phyloP scores from a whole-genome alignment of 1,140 invertebrate species.

The Pseudachorutes palmiensis region DNA sequence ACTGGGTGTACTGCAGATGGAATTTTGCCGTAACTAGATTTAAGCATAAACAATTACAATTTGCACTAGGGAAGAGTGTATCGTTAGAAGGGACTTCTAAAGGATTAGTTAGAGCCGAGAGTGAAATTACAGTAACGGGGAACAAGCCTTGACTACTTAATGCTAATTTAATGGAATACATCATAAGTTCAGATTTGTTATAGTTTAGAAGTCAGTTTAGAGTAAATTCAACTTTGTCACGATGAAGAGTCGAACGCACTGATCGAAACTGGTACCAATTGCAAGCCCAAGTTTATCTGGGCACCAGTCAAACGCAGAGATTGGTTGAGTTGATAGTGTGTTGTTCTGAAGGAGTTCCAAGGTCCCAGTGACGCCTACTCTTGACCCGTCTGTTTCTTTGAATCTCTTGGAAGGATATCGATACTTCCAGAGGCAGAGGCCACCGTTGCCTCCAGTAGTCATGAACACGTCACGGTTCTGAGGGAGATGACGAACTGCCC shows the following conservation, averaged over 20 bases:
- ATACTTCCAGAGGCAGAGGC: constrained; percentile 89
- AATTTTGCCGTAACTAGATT: constrained; percentile 27
- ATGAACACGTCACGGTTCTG: constrained; percentile 92
- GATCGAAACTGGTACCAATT: constrained; percentile 85
- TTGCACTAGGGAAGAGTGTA: constrained; percentile 15
- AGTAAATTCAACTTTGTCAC: constrained; percentile 75
- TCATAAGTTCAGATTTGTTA: neutral
- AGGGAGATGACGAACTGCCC: constrained; percentile 76
- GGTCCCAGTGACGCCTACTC: constrained; percentile 65
- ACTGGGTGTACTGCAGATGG: constrained; percentile 44
- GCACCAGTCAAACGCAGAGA: constrained; percentile 85
- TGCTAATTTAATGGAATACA: neutral
- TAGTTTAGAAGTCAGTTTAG: constrained; percentile 20
- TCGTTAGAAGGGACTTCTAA: neutral
- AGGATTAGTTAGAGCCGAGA: too few species aligned
- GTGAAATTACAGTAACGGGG: too few species aligned
- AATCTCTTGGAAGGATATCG: constrained; percentile 73
- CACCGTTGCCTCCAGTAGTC: constrained; percentile 79
- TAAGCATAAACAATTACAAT: constrained; percentile 25
- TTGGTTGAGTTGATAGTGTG: constrained; percentile 75
- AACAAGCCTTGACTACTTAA: too few species aligned
- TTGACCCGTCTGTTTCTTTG: constrained; percentile 56
- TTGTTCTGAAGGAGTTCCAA: constrained; percentile 68
- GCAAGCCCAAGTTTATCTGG: constrained; percentile 78
- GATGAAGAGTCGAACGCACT: constrained; percentile 76